Percentiles rank a stretch among this genome's conserved stretches.
These are phyloP conservation scores for Drosophila neonasuta DNA, from an alignment of 2,888 invertebrate genomes.

Conservation along the genomic window DNA sequence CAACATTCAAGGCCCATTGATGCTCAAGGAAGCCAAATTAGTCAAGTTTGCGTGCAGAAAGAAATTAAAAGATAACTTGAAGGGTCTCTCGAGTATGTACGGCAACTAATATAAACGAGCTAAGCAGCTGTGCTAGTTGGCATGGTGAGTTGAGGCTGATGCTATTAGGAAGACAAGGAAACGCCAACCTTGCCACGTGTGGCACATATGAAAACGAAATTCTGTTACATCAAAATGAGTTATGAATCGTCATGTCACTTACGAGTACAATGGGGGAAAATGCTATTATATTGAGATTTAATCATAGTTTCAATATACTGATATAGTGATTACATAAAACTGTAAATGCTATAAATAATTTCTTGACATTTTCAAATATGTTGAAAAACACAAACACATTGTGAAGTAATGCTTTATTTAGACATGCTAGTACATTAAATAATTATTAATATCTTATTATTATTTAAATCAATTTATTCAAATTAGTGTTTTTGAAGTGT, in stretches of 20 bases:
- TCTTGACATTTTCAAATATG: too few species aligned
- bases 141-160: conserved; percentile 5
- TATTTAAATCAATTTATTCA: too few species aligned
- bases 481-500: too few species aligned
- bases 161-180: conserved; percentile 4
- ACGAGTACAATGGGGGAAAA: too few species aligned
- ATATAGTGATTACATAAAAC: too few species aligned
- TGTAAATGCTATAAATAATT: too few species aligned
- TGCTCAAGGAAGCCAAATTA: conserved; percentile 26
- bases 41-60: conserved; percentile 5
- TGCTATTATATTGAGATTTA: too few species aligned
- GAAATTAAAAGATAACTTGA: conserved; percentile 16
- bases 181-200: conserved; percentile 13
- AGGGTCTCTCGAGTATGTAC: not conserved
- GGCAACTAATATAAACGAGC: not conserved
- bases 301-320: too few species aligned
- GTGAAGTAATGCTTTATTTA: too few species aligned
- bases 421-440: too few species aligned
- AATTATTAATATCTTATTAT: too few species aligned
- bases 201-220: conserved; percentile 4
- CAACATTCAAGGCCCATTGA: conserved; percentile 63
- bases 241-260: conserved; percentile 4
- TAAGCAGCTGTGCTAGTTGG: conserved; percentile 2
- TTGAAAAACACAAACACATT: too few species aligned
- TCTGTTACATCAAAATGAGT: not conserved